Percentiles rank a stretch among this genome's conserved stretches.
Conservation (phyloP, 2,797 vertebrate species). For the Gymnoscopelus braueri region DNA sequence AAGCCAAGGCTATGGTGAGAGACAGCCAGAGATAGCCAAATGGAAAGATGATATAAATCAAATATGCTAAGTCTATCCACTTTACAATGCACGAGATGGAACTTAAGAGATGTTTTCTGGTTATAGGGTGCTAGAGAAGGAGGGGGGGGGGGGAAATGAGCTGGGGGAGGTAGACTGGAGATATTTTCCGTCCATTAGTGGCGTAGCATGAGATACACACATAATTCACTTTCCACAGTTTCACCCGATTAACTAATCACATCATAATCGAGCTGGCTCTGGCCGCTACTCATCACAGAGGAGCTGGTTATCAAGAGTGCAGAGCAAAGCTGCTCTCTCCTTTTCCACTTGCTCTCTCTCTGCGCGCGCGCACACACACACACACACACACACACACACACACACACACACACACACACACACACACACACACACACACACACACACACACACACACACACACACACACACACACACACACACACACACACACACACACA, state of each 20-base stretch:
- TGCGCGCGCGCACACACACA: background rate
- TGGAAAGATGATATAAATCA: slow-evolving; percentile 78
- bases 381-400: background rate
- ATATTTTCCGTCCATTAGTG: slow-evolving; percentile 79
- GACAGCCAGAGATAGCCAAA: slow-evolving; percentile 58
- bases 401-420: background rate
- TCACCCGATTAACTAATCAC: slow-evolving; percentile 77
- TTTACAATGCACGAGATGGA: slow-evolving; percentile 66
- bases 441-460: too few species aligned
- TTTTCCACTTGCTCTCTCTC: background rate
- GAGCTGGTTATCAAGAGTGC: slow-evolving; percentile 41
- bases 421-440: background rate
- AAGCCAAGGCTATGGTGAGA: slow-evolving; percentile 38
- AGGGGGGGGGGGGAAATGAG: slow-evolving; percentile 56
- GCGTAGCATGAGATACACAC: slow-evolving; percentile 68
- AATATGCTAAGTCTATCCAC: slow-evolving; percentile 69
- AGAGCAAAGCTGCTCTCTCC: slow-evolving; percentile 5
- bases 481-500: too few species aligned
- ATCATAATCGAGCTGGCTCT: slow-evolving; percentile 63
- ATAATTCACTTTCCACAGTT: slow-evolving; percentile 78
- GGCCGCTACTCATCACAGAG: slow-evolving; percentile 55
- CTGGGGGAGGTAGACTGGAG: slow-evolving; percentile 53
- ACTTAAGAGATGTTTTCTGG: slow-evolving; percentile 68
- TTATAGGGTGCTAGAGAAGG: slow-evolving; percentile 50
- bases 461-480: too few species aligned